phyloP scores from a whole-genome alignment of 2,888 invertebrate species.

The Anaspis maculata region DNA sequence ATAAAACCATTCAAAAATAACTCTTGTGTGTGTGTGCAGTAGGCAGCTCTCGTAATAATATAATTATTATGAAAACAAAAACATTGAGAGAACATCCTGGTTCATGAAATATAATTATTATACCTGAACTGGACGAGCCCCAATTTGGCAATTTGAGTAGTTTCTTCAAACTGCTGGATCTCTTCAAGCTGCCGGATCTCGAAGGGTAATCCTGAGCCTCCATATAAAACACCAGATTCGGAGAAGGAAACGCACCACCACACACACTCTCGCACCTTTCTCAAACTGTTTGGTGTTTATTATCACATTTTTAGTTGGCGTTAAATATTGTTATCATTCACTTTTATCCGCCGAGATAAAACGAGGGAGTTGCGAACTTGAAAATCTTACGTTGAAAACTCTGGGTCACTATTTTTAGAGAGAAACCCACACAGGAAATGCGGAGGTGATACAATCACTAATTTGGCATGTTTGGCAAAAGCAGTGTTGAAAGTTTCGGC shows the following conservation, averaged over 20 bases:
- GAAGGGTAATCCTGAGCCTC: constrained; percentile 34
- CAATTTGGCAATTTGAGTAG: constrained; percentile 46
- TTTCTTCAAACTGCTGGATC: constrained; percentile 50
- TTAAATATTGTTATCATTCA: neutral
- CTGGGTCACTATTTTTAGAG: constrained; percentile 11
- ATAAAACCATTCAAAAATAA: constrained; percentile 13
- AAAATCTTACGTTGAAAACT: too few relatives aligned
- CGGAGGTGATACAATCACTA: constrained; percentile 15
- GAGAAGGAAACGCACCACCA: constrained; percentile 6
- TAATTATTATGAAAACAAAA: too few relatives aligned
- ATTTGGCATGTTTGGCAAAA: constrained; percentile 11
- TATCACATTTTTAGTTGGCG: too few relatives aligned
- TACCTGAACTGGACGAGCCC: constrained; percentile 30
- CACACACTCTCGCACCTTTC: constrained; percentile 6
- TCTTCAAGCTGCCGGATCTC: constrained; percentile 44
- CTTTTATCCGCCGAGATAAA: neutral
- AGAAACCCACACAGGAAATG: constrained; percentile 12
- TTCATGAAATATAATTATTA: too few relatives aligned
- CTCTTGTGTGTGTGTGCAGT: constrained; percentile 1
- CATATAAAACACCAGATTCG: constrained; percentile 24
- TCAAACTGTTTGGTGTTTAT: too few relatives aligned
- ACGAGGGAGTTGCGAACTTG: too few relatives aligned
- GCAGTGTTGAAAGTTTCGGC: constrained; percentile 6
- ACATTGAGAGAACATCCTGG: too few relatives aligned
- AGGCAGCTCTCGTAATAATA: too few relatives aligned